A percentile compares a stretch with the other conserved stretches of the same genome.
phyloP scores from a whole-genome alignment of 2,888 invertebrate species.

The Nudaria mundana region DNA sequence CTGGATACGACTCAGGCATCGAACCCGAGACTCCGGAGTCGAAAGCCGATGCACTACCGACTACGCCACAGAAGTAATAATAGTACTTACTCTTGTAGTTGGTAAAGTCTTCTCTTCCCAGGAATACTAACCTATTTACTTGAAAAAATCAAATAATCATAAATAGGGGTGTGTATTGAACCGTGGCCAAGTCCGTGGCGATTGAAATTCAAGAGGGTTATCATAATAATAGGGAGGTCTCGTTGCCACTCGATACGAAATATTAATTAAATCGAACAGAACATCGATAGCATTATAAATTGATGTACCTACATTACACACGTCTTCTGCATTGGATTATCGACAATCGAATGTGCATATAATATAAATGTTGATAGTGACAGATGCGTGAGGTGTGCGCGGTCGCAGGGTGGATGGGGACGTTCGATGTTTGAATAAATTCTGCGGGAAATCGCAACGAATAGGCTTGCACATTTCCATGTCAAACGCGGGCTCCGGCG shows the following conservation, averaged over 20 bases:
- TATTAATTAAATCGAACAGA: constrained; percentile 16
- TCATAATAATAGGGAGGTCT: constrained; percentile 8
- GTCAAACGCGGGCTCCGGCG: constrained; percentile 62
- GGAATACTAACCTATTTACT: no score
- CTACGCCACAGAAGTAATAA: no score
- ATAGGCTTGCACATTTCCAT: constrained; percentile 70
- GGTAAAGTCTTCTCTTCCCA: no score
- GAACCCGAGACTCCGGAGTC: no score
- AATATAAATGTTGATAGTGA: constrained; percentile 54
- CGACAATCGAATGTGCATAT: constrained; percentile 69
- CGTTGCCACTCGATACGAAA: constrained; percentile 11
- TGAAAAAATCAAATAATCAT: not conserved
- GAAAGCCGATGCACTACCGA: no score
- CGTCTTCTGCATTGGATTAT: constrained; percentile 40
- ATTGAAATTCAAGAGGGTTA: constrained; percentile 3
- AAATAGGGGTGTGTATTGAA: constrained; percentile 17
- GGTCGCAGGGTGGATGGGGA: constrained; percentile 15
- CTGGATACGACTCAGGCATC: no score
- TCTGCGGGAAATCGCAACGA: constrained; percentile 54
- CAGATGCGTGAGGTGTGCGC: constrained; percentile 46
- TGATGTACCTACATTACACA: constrained; percentile 33
- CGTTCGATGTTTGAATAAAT: constrained; percentile 58
- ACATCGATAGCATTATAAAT: constrained; percentile 23
- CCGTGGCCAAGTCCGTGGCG: constrained; percentile 8
- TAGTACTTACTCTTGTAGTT: no score